A percentile compares a stretch with the other conserved stretches of the same genome.
These are phyloP conservation scores for Pollenia angustigena DNA, from an alignment of 2,888 invertebrate genomes.

Conservation along the genomic window DNA sequence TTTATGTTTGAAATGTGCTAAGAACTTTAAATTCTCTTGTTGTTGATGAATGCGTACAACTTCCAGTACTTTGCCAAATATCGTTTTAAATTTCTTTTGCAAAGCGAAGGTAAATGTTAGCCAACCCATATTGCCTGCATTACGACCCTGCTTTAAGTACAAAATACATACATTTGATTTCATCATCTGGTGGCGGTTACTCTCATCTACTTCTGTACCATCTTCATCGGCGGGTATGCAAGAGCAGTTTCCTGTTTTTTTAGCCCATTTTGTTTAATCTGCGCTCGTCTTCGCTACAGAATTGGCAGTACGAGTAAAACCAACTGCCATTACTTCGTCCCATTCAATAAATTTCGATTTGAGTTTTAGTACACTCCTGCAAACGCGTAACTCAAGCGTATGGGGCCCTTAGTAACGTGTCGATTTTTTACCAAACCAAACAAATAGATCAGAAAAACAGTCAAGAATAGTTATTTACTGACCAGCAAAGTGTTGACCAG, in stretches of 20 bases:
- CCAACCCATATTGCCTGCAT: constrained; percentile 99
- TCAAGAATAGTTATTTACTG: constrained; percentile 97
- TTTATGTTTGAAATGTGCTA: constrained; percentile 97
- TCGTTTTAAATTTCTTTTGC: constrained; percentile 94
- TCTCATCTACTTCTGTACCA: constrained; percentile 81
- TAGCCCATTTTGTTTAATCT: constrained; percentile 96
- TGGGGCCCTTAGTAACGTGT: constrained; percentile 94
- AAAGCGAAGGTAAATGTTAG: constrained; percentile 98
- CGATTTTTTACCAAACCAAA: constrained; percentile 99
- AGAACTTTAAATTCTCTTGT: constrained; percentile 98
- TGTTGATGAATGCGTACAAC: constrained; percentile 98
- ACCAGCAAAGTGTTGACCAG: constrained; percentile 91
- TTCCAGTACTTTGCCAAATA: constrained; percentile 95
- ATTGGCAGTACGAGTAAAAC: constrained; percentile 98
- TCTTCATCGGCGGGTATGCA: constrained; percentile 91
- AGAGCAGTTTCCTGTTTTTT: constrained; percentile 95
- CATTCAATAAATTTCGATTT: constrained; percentile 98
- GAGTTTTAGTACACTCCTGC: constrained; percentile 95
- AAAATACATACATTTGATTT: constrained; percentile 96
- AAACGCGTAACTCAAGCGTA: constrained; percentile 95
- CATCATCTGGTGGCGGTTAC: constrained; percentile 82
- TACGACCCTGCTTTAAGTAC: constrained; percentile 99
- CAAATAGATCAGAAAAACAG: constrained; percentile 96
- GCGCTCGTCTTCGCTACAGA: constrained; percentile 98
- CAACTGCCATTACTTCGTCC: constrained; percentile 99